phyloP scores from a whole-genome alignment of 2,113 vertebrate species.

The Myanophis thanlyinensis region DNA sequence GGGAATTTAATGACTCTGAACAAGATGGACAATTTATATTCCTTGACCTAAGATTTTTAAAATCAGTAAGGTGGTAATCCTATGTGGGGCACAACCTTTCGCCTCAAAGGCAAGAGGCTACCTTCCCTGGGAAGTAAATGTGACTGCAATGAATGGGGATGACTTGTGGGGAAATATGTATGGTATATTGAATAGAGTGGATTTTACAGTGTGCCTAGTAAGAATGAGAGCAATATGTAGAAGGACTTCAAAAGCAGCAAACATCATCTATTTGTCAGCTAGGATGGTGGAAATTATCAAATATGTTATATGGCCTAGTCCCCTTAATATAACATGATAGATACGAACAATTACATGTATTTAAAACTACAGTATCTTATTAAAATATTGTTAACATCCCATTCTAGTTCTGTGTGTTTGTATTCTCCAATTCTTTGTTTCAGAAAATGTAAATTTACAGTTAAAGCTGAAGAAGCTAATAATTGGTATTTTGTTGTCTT shows the following conservation, averaged over 20 bases:
- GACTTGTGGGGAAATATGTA: neutral
- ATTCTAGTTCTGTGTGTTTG: fast-evolving
- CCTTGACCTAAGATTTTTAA: slow-evolving; percentile 53
- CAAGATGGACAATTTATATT: slow-evolving; percentile 44
- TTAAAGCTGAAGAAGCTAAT: fast-evolving
- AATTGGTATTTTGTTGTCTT: fast-evolving
- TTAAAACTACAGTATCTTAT: neutral
- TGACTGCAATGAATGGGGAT: neutral
- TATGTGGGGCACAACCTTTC: neutral
- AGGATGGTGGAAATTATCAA: slow-evolving; percentile 12
- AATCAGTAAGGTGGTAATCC: neutral
- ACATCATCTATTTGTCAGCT: slow-evolving; percentile 1
- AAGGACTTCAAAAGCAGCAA: neutral
- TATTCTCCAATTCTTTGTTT: fast-evolving
- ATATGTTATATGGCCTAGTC: neutral
- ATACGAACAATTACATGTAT: fast-evolving
- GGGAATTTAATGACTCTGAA: slow-evolving; percentile 52
- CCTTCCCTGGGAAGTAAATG: neutral
- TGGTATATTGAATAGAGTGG: neutral
- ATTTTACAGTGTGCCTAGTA: slow-evolving; percentile 11
- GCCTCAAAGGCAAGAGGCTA: too few species aligned
- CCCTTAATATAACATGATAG: neutral
- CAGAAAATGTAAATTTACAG: neutral
- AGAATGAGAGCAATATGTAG: slow-evolving; percentile 16
- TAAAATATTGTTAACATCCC: fast-evolving